Base-by-base conservation (phyloP, 2,113 vertebrate species). In the Psittacara wagleri region DNA sequence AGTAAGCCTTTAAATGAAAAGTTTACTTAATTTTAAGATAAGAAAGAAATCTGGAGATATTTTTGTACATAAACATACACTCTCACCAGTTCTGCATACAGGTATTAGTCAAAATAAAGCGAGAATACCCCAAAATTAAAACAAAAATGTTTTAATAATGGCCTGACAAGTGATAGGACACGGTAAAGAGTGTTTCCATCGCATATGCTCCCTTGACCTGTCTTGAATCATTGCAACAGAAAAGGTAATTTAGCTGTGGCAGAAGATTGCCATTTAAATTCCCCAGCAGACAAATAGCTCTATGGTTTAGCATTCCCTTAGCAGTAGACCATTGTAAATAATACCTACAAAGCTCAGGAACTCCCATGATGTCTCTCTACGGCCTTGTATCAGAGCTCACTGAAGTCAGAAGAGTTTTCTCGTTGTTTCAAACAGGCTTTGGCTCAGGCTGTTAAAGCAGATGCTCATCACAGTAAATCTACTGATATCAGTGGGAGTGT, bases 271-370 rank as follows among this genome's bases (percentile, higher is more conserved):
- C 33, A 23, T 80, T 95, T 73, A 76, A 93, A 87, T 87, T 83
- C 90, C 91, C 63, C 91, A 82, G n/a, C 63, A 94, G 78, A 94
- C 43, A 37, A 94, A 90, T 86, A 92, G 91, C 49, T 51, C 55
- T 0, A 0, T 86, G 91, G 95, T 82, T 94, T 79, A 96, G 80
- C 16, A 0, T 35, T 95, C 57, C 59, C 57, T 11, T 66, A 84
- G 78, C 83, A 91, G 72, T 75, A 85, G 52, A 35, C 14, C 63
- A 48, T 82, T 87, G 86, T 79, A 95, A 96, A 95, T 85, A 96
- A 92, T 67, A 92, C 48, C 78, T 82, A 33, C 82, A 87, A 84
- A 11, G 29, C 74, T 61, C 41, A 49, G 54, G 31, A 94, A 24
- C 49, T 54, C 78, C 80, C 25, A 2, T 55, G 74, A 75, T 82